phyloP scores from a whole-genome alignment of 2,797 vertebrate species.

The Argya squamiceps region DNA sequence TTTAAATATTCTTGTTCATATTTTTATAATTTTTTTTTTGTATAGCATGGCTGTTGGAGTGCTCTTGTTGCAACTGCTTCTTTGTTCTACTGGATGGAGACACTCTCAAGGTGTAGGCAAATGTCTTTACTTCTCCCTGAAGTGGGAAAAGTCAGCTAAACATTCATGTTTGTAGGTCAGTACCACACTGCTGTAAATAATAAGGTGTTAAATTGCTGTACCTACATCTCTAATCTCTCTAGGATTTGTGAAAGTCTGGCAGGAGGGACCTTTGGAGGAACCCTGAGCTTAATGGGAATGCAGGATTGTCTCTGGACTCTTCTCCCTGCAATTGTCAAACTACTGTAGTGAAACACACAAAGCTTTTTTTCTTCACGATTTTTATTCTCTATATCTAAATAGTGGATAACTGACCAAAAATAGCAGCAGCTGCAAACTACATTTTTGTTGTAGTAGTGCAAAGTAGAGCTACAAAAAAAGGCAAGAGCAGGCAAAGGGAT shows the following conservation, averaged over 20 bases:
- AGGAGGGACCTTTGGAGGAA: not conserved
- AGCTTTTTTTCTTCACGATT: not conserved
- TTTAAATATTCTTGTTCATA: not conserved
- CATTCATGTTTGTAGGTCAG: not conserved
- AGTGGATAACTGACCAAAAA: not conserved
- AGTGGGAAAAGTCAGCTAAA: not conserved
- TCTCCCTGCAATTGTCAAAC: not conserved
- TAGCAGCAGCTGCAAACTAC: not conserved
- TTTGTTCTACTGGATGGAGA: not conserved
- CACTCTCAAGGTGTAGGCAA: not conserved
- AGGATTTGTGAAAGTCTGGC: not conserved
- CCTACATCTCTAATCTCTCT: not conserved
- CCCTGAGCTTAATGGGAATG: not conserved
- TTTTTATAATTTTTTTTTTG: not conserved
- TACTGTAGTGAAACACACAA: not conserved
- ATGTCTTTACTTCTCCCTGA: not conserved
- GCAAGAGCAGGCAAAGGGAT: not conserved
- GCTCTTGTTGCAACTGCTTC: not conserved
- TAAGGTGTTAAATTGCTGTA: not conserved
- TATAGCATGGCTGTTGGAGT: fast-evolving
- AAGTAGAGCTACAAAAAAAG: not conserved
- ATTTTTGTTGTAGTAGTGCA: not conserved
- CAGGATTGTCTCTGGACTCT: not conserved
- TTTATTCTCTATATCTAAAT: not conserved
- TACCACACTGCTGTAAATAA: not conserved